Conservation (phyloP, 2,797 vertebrate species). For the Micropoecilia bifurca region DNA sequence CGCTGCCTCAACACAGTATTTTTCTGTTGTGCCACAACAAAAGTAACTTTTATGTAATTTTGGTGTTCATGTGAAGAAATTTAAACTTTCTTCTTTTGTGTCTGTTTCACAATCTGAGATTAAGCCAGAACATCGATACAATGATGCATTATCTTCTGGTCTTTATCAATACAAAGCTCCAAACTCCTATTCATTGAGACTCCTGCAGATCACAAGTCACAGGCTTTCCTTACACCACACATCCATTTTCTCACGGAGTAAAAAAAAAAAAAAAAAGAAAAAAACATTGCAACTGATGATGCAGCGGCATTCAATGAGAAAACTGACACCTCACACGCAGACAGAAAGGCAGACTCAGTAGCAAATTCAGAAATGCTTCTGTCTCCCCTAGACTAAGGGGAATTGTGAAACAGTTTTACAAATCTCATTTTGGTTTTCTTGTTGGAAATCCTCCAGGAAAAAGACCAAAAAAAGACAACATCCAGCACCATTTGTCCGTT, state of each 20-base stretch:
- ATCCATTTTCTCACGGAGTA: background rate
- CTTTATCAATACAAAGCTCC: constrained; percentile 1
- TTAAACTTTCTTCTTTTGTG: constrained; percentile 1
- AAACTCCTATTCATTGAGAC: background rate
- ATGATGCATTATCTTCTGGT: background rate
- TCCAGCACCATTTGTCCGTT: background rate
- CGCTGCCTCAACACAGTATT: background rate
- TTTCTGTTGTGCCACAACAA: background rate
- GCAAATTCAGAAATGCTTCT: background rate
- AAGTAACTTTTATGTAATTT: background rate
- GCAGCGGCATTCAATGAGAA: background rate
- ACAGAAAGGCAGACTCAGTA: background rate
- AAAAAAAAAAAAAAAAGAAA: background rate
- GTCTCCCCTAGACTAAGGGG: background rate
- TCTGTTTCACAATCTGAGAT: background rate
- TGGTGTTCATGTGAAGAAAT: background rate
- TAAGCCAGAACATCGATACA: background rate
- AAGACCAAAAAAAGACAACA: background rate
- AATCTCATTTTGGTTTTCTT: background rate
- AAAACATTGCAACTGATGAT: background rate
- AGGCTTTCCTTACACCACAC: background rate
- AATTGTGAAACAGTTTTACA: background rate
- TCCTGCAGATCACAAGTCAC: background rate
- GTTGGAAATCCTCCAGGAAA: background rate
- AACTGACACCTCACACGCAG: background rate